Evolutionary conservation across 92 coral and sea anemone genomes (phyloP), one percentile per base, ranked within the genome.

Genomic region (Anthopleura xanthogrammica): DNA sequence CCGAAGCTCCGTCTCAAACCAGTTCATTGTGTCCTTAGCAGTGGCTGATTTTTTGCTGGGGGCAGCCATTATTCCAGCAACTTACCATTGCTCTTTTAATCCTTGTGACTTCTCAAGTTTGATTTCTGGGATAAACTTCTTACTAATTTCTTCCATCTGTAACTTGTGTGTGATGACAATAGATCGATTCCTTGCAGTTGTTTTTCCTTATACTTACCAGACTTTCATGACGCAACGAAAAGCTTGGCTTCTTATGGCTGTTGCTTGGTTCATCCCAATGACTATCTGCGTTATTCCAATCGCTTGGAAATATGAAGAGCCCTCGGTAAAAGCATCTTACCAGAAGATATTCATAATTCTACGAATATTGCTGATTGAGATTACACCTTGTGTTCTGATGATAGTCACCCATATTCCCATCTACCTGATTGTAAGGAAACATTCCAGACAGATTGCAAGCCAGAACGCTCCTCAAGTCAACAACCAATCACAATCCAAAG

Each of bases 161-260:
- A 95, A 93, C 76, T 85, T 93, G 70, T 93, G 94, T 83, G 93
- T 85, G 4, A 83, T 94, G 86, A 92, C 95, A 43, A 77, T 88
- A 60, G 98, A 95, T 57, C 78, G 97, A 74, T 95, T 89, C 57
- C 60, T 91, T 16, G 97, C 93, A 5, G 91, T 93, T 54, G 82
- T 90, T 55, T 85, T 81, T 40, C 95, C 98, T 16, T 79, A 93
- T n/a, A 60, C 83, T 76, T 93, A 95, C 72, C 68, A 74, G 29
- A 70, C 88, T 16, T 66, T 89, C 36, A 89, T 95, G 83, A 89
- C 92, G 20, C 79, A 52, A 13, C 64, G 65, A n/a, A 90, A 92
- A 60, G 91, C 93, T 5, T 36, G 66, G 75, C 66, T 81, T 50
- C 73, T 85, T 39, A 75, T 89, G 42, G 79, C 78, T 29, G 41